phyloP scores from a whole-genome alignment of 2,888 invertebrate genomes.

The Oeneis ivallda region DNA sequence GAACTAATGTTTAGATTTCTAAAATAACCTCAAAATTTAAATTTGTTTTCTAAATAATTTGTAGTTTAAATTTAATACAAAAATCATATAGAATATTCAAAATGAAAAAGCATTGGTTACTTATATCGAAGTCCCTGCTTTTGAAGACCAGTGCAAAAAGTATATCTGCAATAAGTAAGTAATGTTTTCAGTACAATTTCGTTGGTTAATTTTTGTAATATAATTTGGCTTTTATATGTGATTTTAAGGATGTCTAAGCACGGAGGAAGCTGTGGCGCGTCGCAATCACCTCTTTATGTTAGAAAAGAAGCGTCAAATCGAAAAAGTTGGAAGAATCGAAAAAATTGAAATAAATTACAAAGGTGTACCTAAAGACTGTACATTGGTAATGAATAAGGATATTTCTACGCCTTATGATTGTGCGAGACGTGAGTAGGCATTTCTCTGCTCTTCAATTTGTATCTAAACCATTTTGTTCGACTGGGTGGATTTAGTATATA shows the following conservation, averaged over 20 bases:
- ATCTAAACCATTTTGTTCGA: no score
- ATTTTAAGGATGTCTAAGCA: conserved; percentile 72
- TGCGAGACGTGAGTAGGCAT: conserved; percentile 87
- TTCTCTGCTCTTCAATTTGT: not conserved
- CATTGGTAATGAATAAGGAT: conserved; percentile 93
- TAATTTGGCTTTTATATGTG: conserved; percentile 1
- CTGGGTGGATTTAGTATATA: no score
- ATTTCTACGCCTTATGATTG: conserved; percentile 96
- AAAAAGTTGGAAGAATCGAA: conserved; percentile 90
- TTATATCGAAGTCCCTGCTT: conserved; percentile 51
- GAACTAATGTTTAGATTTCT: conserved; percentile 7
- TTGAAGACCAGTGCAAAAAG: conserved; percentile 48
- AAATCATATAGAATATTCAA: conserved; percentile 35
- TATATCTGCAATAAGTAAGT: conserved; percentile 51
- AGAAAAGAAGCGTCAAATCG: conserved; percentile 88
- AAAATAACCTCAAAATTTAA: conserved; percentile 15
- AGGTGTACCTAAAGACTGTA: conserved; percentile 87
- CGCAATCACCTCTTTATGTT: conserved; percentile 88
- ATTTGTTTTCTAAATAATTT: not conserved
- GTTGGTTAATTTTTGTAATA: not conserved
- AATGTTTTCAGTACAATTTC: conserved; percentile 8
- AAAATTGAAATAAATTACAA: conserved; percentile 93
- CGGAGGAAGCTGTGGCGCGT: conserved; percentile 76
- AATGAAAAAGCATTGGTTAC: conserved; percentile 61
- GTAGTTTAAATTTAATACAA: not conserved